Conservation (phyloP, 1,140 invertebrate genomes). For the Muscidifurax raptorellus region DNA sequence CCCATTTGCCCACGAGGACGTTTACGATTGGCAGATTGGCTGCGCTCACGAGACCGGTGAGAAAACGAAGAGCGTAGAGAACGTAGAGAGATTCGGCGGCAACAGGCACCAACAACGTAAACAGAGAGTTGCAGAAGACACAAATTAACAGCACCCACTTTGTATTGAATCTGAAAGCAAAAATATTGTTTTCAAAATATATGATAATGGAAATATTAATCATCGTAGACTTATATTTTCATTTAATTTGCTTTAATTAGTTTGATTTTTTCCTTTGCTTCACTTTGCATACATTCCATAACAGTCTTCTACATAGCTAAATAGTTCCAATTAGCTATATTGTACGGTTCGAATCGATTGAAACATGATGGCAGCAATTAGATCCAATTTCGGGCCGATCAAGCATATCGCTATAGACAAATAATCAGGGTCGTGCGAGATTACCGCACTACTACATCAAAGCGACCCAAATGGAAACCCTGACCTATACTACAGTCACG, state of each 20-base stretch:
- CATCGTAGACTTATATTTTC: neutral
- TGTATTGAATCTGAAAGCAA: conserved; percentile 78
- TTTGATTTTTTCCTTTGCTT: neutral
- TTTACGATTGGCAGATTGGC: conserved; percentile 71
- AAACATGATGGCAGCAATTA: neutral
- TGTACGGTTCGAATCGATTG: no score
- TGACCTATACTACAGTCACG: no score
- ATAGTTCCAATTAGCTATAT: no score
- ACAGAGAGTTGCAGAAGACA: conserved; percentile 84
- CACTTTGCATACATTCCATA: no score
- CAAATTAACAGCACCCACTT: conserved; percentile 89
- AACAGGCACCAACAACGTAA: conserved; percentile 82
- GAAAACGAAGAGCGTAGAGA: conserved; percentile 76
- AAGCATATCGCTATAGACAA: neutral
- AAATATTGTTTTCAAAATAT: neutral
- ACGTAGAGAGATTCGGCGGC: conserved; percentile 75
- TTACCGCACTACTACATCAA: neutral
- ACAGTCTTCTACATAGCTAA: no score
- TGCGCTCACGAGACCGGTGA: conserved; percentile 78
- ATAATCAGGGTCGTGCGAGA: neutral
- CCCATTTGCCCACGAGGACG: conserved; percentile 71
- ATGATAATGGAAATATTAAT: neutral
- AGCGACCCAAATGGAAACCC: no score
- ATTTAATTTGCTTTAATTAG: no score
- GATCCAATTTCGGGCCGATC: neutral